phyloP scores from a whole-genome alignment of 2,888 invertebrate species.

The Leptinotarsa haldemani region DNA sequence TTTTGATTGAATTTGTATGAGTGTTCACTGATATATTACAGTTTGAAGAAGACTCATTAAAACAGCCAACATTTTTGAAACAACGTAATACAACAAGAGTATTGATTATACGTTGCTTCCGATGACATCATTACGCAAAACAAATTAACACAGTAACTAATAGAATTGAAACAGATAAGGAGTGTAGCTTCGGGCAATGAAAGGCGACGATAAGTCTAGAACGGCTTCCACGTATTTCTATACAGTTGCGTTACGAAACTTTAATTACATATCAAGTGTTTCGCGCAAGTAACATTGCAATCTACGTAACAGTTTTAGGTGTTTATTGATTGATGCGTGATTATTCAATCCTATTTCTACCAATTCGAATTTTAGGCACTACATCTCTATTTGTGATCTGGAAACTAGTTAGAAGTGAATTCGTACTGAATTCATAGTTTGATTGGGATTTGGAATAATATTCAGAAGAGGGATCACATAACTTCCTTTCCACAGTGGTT shows the following conservation, averaged over 20 bases:
- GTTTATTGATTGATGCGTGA: background rate
- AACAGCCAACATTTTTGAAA: no score
- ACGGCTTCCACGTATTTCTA: constrained; percentile 21
- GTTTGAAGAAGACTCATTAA: no score
- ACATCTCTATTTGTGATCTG: no score
- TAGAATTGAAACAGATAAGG: constrained; percentile 30
- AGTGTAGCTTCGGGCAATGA: constrained; percentile 29
- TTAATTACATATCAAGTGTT: constrained; percentile 17
- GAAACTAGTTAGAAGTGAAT: no score
- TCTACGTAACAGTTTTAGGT: constrained; percentile 16
- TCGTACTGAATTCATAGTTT: no score
- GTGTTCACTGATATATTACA: no score
- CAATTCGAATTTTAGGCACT: background rate
- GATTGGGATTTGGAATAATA: no score
- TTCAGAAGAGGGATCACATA: no score
- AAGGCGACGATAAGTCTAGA: constrained; percentile 38
- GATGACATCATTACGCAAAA: constrained; percentile 5
- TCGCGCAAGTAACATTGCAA: constrained; percentile 18
- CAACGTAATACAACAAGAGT: no score
- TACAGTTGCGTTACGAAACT: constrained; percentile 12
- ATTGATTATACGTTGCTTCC: background rate
- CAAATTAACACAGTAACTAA: constrained; percentile 26
- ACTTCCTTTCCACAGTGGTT: no score
- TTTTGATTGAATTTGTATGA: no score
- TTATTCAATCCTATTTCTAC: background rate